These are phyloP conservation scores for Chaetops frenatus DNA, from an alignment of 2,113 vertebrate species.

Conservation along the genomic window DNA sequence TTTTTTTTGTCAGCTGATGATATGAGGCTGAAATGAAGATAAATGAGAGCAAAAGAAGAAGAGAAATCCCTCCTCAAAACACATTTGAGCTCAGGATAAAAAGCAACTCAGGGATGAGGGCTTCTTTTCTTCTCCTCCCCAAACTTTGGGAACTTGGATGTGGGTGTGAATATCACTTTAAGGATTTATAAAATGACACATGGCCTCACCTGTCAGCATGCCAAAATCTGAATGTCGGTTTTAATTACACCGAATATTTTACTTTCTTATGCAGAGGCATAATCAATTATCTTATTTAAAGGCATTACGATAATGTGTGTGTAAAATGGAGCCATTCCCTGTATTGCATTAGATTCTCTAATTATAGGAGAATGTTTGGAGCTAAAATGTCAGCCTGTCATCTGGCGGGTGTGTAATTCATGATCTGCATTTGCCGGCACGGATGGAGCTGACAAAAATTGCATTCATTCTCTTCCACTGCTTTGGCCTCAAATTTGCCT, in stretches of 20 bases:
- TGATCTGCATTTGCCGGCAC: slow-evolving; percentile 72
- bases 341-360: slow-evolving; percentile 80
- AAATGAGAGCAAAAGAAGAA: not conserved
- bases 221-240: slow-evolving; percentile 72
- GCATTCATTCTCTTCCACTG: slow-evolving; percentile 37
- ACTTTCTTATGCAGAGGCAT: slow-evolving; percentile 79
- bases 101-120: not conserved
- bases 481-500: slow-evolving; percentile 34
- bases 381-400: slow-evolving; percentile 81
- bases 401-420: slow-evolving; percentile 74
- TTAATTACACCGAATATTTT: slow-evolving; percentile 78
- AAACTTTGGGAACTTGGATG: slow-evolving; percentile 55
- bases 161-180: slow-evolving; percentile 68
- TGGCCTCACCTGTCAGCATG: slow-evolving; percentile 72
- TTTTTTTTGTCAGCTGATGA: not conserved
- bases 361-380: slow-evolving; percentile 81
- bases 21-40: slow-evolving; percentile 23
- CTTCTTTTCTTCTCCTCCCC: not conserved
- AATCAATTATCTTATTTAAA: slow-evolving; percentile 83
- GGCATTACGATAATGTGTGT: slow-evolving; percentile 79
- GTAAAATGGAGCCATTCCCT: slow-evolving; percentile 79
- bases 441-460: slow-evolving; percentile 67
- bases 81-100: slow-evolving; percentile 1
- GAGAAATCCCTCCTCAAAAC: not conserved
- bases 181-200: slow-evolving; percentile 70